These are phyloP conservation scores for Leptinotarsa peninsularis DNA, from an alignment of 2,888 invertebrate species.

Conservation along the genomic window DNA sequence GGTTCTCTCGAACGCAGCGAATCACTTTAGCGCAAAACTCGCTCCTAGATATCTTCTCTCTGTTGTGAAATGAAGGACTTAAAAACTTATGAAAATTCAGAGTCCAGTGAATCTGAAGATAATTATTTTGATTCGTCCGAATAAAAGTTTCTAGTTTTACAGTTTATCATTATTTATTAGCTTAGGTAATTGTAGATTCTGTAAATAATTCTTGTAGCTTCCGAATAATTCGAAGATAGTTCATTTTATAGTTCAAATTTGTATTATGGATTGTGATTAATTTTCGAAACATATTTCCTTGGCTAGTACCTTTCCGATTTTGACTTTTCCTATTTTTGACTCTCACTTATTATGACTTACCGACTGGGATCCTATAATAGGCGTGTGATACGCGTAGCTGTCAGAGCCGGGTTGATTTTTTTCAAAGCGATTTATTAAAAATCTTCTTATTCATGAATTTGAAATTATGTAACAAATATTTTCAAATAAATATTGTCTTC, in stretches of 20 bases:
- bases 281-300: background rate
- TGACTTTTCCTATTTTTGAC: background rate
- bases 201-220: background rate
- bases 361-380: background rate
- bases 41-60: constrained; percentile 39
- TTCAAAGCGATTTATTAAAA: background rate
- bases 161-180: too few relatives aligned
- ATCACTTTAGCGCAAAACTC: background rate
- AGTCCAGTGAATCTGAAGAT: background rate
- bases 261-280: background rate
- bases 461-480: too few relatives aligned
- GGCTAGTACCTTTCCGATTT: background rate
- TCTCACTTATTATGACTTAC: background rate
- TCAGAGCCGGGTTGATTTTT: background rate
- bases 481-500: too few relatives aligned
- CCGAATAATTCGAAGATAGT: background rate
- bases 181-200: too few relatives aligned
- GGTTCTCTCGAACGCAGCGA: background rate
- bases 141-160: too few relatives aligned
- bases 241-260: background rate
- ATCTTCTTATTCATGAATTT: too few relatives aligned
- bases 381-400: background rate
- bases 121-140: background rate
- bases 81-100: constrained; percentile 2
- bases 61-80: background rate